Percentiles rank a stretch among this genome's conserved stretches.
Conservation (phyloP, 2,797 vertebrate species). For the Paratrypauchen microcephalus region DNA sequence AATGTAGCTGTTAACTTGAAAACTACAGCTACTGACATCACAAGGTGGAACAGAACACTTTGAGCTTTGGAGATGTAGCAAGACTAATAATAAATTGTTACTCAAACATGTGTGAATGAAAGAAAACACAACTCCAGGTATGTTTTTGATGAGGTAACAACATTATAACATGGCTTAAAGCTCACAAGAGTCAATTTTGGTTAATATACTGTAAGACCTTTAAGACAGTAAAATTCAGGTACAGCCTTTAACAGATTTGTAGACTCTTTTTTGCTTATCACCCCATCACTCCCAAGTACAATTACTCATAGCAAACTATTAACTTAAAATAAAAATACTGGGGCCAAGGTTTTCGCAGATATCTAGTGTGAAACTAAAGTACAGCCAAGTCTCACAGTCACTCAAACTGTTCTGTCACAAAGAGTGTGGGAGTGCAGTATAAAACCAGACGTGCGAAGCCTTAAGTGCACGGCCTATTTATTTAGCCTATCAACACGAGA, state of each 20-base stretch:
- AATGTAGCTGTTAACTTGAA: too few species aligned
- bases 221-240: too few species aligned
- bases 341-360: constrained; percentile 36
- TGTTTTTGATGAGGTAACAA: too few species aligned
- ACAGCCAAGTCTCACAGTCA: constrained; percentile 37
- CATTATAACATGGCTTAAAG: too few species aligned
- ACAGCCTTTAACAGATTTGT: background rate
- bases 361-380: constrained; percentile 43
- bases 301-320: constrained; percentile 15
- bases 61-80: too few species aligned
- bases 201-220: too few species aligned
- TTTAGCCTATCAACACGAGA: constrained; percentile 48
- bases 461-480: constrained; percentile 38
- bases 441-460: constrained; percentile 19
- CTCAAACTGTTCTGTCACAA: constrained; percentile 31
- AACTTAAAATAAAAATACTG: constrained; percentile 6
- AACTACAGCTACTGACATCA: too few species aligned
- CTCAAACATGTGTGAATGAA: too few species aligned
- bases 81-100: too few species aligned
- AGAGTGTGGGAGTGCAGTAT: constrained; percentile 12
- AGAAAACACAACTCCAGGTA: too few species aligned
- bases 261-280: constrained; percentile 15
- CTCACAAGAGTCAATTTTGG: too few species aligned
- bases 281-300: constrained; percentile 32
- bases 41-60: too few species aligned